Evolutionary conservation across 2,797 vertebrate genomes (phyloP), one percentile per base, ranked within the genome.

Genomic region (Siniperca obscura): DNA sequence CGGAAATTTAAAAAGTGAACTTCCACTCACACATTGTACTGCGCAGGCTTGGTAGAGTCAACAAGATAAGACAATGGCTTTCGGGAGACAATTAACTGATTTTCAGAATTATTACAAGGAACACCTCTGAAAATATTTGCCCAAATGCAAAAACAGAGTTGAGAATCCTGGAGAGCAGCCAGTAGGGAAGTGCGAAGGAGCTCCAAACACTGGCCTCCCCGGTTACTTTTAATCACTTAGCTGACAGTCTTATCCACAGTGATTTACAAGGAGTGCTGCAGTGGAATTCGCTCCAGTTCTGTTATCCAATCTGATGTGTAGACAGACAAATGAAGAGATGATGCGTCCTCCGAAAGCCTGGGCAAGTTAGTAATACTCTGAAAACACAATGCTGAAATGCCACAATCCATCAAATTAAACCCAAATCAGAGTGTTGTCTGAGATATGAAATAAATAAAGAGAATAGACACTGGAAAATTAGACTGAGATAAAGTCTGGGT

Each of bases 121-220:
- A 78, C 25, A 34, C 56, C 22, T 71, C 62, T 76, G 75, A 68
- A 70, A 88, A 80, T 80, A 79, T 88, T 85, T 90, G 62, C 64
- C 75, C 48, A 61, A 81, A 89, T 55, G 30, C 30, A 66, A 65
- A 74, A 81, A 73, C 27, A 64, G 78, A 82, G 50, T 40, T 34
- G 21, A 65, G 34, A 66, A 30, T 67, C 56, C 59, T 86, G 89
- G 87, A 87, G 30, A 78, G 60, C 25, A 66, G 86, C 90, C 85
- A 90, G 22, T 0, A 40, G 27, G 87, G 71, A 90, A 83, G 80
- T 68, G 80, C 52, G 66, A 79, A 25, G 30, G 25, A 75, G 73
- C 25, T 36, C 77, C 61, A 59, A 70, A 85, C 70, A 56, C 56
- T 42, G 50, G 46, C 42, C 68, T 66, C 60, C 48, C 53, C 78